These are phyloP conservation scores for Ophiothrix spiculata DNA, from an alignment of 35 echinoderm and acorn worm species.

Conservation along the genomic window DNA sequence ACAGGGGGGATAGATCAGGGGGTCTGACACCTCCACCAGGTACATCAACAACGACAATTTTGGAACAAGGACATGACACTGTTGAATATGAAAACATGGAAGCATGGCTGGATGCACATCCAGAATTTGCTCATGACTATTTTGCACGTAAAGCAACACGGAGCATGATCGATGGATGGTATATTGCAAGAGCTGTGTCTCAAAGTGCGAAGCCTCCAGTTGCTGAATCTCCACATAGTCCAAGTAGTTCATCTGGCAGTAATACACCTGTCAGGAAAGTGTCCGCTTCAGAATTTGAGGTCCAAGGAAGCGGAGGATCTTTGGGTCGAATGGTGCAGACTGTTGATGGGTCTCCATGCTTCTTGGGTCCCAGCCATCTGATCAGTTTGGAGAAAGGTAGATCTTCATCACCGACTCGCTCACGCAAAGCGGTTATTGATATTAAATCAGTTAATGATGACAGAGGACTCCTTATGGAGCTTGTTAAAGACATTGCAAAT, in stretches of 20 bases:
- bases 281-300: conserved; percentile 97
- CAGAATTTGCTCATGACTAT: conserved; percentile 93
- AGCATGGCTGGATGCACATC: conserved; percentile 87
- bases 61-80: conserved; percentile 12
- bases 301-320: conserved; percentile 79
- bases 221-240: conserved; percentile 76
- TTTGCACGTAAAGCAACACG: conserved; percentile 97
- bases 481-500: conserved; percentile 98
- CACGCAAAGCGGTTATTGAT: conserved; percentile 87
- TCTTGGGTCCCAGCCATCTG: conserved; percentile 74
- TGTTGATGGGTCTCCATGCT: conserved; percentile 93
- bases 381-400: conserved; percentile 49
- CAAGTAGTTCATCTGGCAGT: conserved; percentile 95
- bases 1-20: background rate
- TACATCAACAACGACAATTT: background rate
- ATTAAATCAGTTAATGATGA: conserved; percentile 80
- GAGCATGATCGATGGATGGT: conserved; percentile 99
- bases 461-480: conserved; percentile 85
- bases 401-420: conserved; percentile 78
- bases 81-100: conserved; percentile 84
- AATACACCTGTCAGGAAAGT: conserved; percentile 98
- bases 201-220: conserved; percentile 80
- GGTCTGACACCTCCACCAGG: background rate
- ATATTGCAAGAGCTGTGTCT: conserved; percentile 88
- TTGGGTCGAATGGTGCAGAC: conserved; percentile 95